Base-by-base conservation (phyloP, 2,888 invertebrate species). In the Ommatoiulus sabulosus region DNA sequence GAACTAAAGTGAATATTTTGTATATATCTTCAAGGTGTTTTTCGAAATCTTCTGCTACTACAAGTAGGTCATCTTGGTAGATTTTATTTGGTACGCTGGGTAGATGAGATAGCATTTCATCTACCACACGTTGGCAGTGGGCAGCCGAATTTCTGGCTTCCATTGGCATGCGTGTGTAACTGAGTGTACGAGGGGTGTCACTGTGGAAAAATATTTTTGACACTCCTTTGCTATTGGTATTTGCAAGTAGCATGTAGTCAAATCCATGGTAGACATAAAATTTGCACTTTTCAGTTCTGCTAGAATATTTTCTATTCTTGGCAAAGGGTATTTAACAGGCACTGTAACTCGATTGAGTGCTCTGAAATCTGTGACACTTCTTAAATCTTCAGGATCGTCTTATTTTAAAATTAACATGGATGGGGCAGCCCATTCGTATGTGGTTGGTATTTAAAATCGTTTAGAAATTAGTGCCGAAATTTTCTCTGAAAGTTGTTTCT, bases 61-160 rank as follows among this genome's bases (percentile, higher is more conserved):
- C 3, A 0, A 72, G 7, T 0, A 52, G 12, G 35, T 80, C 80
- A 12, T 80, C 80, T 12, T 80, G 80, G 12, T 80, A 80, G 0
- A 8, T 15, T 3, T 3, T 1, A 2, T 2, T 12, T 10, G 3
- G 2, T 0, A 80, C 12, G 1, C 7, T 12, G 0, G 1, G 1
- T 3, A 80, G 12, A 0, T 35, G 3, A 1, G 35, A 3, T 12
- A 80, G 0, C 10, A 80, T 80, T 3, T 80, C 12, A 15, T 80
- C 80, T 0, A 80, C 12, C 0, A 80, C 80, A 0, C 15, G 8
- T 24, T 80, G 80, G 12, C 43, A 35, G 12, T 80, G 35, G 0
- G 80, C 80, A 0, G 35, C 43, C 5, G 80, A 80, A 15, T 80
- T 80, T 0, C 80, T 35, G 0, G 80, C 80, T 12, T 12, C 15